Conservation (phyloP, 1,140 invertebrate genomes). For the Drosophila persimilis region DNA sequence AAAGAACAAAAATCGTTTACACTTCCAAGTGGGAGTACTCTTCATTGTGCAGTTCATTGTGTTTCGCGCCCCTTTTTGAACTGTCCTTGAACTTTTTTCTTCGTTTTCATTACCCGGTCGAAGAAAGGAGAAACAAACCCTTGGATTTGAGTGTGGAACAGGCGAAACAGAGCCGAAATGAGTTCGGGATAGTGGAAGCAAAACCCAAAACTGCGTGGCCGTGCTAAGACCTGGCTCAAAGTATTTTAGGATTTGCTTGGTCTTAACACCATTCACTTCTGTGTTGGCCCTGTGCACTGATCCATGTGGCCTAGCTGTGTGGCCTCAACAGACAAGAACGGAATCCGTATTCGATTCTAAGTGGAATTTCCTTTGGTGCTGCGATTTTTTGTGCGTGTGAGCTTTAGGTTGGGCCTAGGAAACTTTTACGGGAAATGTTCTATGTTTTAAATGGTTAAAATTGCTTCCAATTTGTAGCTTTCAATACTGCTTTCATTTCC, state of each 20-base stretch:
- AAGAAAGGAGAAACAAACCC: slow-evolving; percentile 3
- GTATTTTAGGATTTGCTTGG: slow-evolving; percentile 44
- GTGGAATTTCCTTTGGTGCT: not conserved
- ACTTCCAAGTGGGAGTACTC: too few species aligned
- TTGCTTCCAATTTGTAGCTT: too few species aligned
- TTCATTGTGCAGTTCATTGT: too few species aligned
- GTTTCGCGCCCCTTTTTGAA: too few species aligned
- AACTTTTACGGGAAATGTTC: too few species aligned
- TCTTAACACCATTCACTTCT: slow-evolving; percentile 47
- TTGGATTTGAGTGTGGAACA: not conserved
- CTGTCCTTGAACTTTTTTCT: not conserved
- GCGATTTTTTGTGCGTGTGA: too few species aligned
- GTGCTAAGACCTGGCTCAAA: slow-evolving; percentile 51
- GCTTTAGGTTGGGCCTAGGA: too few species aligned
- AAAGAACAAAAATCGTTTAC: too few species aligned
- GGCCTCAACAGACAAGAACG: not conserved
- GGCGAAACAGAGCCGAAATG: slow-evolving; percentile 15
- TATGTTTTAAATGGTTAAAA: too few species aligned
- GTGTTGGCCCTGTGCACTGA: slow-evolving; percentile 29
- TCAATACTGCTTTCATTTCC: too few species aligned
- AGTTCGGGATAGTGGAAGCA: slow-evolving; percentile 20
- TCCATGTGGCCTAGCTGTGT: slow-evolving; percentile 5
- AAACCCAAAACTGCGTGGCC: slow-evolving; percentile 40
- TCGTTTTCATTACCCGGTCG: not conserved
- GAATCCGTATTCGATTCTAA: slow-evolving; percentile 1